Conservation (phyloP, 64 coral and sea anemone genomes). For the Montipora cactus region DNA sequence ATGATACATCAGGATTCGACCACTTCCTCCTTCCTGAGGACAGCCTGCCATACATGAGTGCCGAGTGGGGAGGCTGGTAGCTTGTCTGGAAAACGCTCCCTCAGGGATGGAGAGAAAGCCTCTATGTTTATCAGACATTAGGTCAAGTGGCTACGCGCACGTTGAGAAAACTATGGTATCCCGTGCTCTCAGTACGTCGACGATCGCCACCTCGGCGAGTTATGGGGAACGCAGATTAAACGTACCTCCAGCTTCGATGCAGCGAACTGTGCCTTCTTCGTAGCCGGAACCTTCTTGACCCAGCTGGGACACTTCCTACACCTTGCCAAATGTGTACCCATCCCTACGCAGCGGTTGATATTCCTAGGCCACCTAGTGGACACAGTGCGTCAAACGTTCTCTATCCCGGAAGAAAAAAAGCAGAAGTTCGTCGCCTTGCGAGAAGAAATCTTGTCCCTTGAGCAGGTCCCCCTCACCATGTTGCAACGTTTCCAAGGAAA, state of each 20-base stretch:
- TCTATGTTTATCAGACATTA: constrained; percentile 47
- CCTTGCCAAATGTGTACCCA: constrained; percentile 26
- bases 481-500: constrained; percentile 11
- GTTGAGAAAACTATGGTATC: constrained; percentile 5
- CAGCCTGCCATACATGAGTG: neutral
- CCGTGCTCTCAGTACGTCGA: constrained; percentile 60
- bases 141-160: constrained; percentile 22
- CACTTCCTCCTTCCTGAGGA: constrained; percentile 20
- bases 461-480: neutral
- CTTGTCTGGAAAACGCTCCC: constrained; percentile 21
- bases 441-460: neutral
- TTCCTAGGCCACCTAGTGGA: neutral
- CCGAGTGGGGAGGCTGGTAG: constrained; percentile 15
- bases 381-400: constrained; percentile 23
- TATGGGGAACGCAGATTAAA: neutral
- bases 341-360: neutral
- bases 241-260: neutral
- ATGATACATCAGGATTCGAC: constrained; percentile 39
- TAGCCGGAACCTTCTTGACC: constrained; percentile 6
- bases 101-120: constrained; percentile 39
- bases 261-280: neutral
- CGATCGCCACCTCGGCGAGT: constrained; percentile 39
- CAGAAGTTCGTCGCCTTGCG: neutral
- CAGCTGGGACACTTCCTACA: constrained; percentile 39
- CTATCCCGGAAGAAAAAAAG: constrained; percentile 26